Conservation (phyloP, 2,113 vertebrate genomes). For the Stigmatopora nigra region DNA sequence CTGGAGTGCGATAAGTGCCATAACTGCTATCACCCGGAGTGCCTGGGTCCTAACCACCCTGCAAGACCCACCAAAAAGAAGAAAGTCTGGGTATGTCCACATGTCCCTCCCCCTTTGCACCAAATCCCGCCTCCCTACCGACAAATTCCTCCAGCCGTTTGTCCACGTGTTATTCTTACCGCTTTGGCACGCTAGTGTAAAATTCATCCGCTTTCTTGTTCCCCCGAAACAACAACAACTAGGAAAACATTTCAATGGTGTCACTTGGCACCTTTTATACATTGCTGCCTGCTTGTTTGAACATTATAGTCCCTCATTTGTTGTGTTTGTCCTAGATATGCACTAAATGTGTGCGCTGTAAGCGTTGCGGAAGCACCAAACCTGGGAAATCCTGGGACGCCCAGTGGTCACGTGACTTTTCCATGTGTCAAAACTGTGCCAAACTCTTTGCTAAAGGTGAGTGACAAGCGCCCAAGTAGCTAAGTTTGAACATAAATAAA, state of each 20-base stretch:
- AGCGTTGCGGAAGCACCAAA: conserved; percentile 94
- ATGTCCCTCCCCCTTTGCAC: background rate
- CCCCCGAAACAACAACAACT: conserved; percentile 6
- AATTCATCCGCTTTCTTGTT: conserved; percentile 6
- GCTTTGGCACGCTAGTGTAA: conserved; percentile 3
- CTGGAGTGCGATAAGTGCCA: conserved; percentile 99
- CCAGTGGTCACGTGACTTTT: conserved; percentile 98
- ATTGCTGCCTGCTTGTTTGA: conserved; percentile 7
- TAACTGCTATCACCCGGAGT: conserved; percentile 99
- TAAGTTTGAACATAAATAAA: too few species aligned
- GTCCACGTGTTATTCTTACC: conserved; percentile 16
- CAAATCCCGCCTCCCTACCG: conserved; percentile 12
- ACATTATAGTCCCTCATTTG: background rate
- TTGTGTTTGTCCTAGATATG: conserved; percentile 75
- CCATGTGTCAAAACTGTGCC: conserved; percentile 97
- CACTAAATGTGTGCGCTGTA: conserved; percentile 94
- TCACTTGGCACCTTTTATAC: conserved; percentile 8
- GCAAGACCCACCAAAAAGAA: conserved; percentile 97
- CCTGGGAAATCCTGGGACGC: conserved; percentile 97
- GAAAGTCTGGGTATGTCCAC: conserved; percentile 86
- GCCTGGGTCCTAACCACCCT: conserved; percentile 98
- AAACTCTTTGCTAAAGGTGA: conserved; percentile 96
- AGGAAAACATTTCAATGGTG: conserved; percentile 15
- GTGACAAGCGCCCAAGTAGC: background rate
- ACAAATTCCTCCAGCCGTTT: conserved; percentile 15